Conservation (phyloP, 2,797 vertebrate genomes). For the Otus scops region DNA sequence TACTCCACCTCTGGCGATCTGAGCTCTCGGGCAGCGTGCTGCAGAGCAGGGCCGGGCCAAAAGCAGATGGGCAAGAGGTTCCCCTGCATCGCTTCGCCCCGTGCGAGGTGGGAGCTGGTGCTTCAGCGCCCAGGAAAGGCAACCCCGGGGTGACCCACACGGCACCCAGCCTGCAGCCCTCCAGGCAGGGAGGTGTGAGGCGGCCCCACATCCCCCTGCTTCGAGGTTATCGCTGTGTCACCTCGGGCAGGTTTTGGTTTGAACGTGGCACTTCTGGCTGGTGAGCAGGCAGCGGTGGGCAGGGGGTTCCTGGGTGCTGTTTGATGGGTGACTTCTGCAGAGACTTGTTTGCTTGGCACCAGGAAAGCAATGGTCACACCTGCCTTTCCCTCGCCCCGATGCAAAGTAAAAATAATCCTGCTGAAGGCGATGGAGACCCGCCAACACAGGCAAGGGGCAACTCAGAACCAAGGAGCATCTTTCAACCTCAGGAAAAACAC, state of each 20-base stretch:
- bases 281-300: neutral
- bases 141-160: neutral
- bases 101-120: neutral
- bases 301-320: neutral
- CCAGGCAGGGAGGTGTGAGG: neutral
- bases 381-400: neutral
- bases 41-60: neutral
- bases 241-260: neutral
- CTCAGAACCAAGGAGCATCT: neutral
- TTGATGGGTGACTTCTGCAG: neutral
- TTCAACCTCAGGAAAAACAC: neutral
- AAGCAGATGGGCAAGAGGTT: neutral
- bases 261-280: rapidly evolving
- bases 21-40: neutral
- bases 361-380: too few species aligned
- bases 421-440: neutral
- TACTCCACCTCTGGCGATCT: neutral
- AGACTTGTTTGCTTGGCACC: rapidly evolving
- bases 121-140: neutral
- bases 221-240: neutral
- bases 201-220: neutral
- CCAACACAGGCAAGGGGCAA: rapidly evolving
- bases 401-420: neutral
- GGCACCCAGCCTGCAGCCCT: neutral
- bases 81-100: neutral